Conservation (phyloP, 1,140 invertebrate species). For the Atta colombica region DNA sequence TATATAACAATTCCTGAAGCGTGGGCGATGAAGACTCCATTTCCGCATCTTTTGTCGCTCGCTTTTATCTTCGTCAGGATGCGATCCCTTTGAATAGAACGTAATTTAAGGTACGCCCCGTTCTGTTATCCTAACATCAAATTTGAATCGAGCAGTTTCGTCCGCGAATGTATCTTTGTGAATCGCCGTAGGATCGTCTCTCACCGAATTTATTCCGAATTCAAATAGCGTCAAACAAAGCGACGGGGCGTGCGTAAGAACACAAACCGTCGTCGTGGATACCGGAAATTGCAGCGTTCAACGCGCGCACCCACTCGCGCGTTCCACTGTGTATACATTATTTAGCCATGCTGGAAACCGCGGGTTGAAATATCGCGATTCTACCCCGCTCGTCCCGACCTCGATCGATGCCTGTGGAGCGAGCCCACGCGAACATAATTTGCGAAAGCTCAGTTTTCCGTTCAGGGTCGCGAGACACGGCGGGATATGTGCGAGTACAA, state of each 20-base stretch:
- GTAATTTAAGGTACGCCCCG: slow-evolving; percentile 53
- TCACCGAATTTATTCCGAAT: slow-evolving; percentile 61
- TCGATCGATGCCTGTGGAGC: slow-evolving; percentile 61
- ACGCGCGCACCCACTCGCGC: slow-evolving; percentile 15
- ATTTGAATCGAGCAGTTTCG: slow-evolving; percentile 63
- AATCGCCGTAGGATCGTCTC: slow-evolving; percentile 19
- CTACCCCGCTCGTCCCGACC: slow-evolving; percentile 28
- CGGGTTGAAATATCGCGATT: slow-evolving; percentile 59
- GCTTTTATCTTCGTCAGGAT: slow-evolving; percentile 51
- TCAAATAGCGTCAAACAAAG: slow-evolving; percentile 41
- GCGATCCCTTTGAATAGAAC: slow-evolving; percentile 58
- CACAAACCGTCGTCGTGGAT: slow-evolving; percentile 18
- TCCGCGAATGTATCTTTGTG: slow-evolving; percentile 22
- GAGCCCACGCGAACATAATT: slow-evolving; percentile 67
- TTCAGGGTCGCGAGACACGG: slow-evolving; percentile 53
- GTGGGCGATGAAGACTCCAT: slow-evolving; percentile 54
- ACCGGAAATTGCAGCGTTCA: slow-evolving; percentile 60
- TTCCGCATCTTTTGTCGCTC: slow-evolving; percentile 56
- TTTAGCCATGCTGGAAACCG: slow-evolving; percentile 43
- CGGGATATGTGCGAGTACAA: slow-evolving; percentile 54
- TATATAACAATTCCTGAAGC: slow-evolving; percentile 56
- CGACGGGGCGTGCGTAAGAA: slow-evolving; percentile 33
- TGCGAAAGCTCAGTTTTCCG: slow-evolving; percentile 61
- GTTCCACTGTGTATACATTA: slow-evolving; percentile 44
- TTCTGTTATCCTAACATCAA: slow-evolving; percentile 60